Evolutionary conservation across 1,140 invertebrate species (phyloP), one percentile per base, ranked within the genome.

Genomic region (Oreohelix idahoensis): DNA sequence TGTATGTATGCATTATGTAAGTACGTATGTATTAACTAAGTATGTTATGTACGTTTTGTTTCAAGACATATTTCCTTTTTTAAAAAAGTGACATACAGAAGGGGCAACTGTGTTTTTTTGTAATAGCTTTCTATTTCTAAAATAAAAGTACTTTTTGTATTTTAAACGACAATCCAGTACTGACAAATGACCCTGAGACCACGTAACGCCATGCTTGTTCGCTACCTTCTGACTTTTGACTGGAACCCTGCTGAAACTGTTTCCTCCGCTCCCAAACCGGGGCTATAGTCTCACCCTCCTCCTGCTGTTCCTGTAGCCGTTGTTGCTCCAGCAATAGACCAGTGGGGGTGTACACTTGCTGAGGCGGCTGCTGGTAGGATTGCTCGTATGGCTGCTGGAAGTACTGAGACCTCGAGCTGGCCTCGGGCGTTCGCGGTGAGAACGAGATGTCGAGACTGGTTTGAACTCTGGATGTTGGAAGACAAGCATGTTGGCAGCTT

Each of bases 241-340:
- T 32, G 32, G 84, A 53, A 20, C 74, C 86, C 81, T 83, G 81
- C 86, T 86, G 85, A 85, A 91, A 91, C 45, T 86, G 39, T 88
- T 86, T 88, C 74, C 88, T 78, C 63, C 89, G 81, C 84, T 90
- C 87, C 84, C 86, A 88, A 51, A 91, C 90, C 39, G 90, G 88
- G 39, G 85, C 76, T 32, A 87, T 70, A 2, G 81, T 38, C 49
- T 83, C 83, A 38, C 70, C 84, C 42, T 83, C 74, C n/a, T 86
- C 86, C 71, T 82, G 80, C 53, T 86, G 76, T 75, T 84, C 75
- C 79, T 86, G 69, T 66, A 58, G 66, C n/a, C 70, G 49, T 53
- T 84, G 81, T 26, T 83, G 84, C 36, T 84, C 84, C 32, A 82
- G 84, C 13, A 71, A 69, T n/a, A 82, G 29, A 13, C 66, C 74